phyloP scores from a whole-genome alignment of 2,113 vertebrate genomes.

The Pristiophorus japonicus region DNA sequence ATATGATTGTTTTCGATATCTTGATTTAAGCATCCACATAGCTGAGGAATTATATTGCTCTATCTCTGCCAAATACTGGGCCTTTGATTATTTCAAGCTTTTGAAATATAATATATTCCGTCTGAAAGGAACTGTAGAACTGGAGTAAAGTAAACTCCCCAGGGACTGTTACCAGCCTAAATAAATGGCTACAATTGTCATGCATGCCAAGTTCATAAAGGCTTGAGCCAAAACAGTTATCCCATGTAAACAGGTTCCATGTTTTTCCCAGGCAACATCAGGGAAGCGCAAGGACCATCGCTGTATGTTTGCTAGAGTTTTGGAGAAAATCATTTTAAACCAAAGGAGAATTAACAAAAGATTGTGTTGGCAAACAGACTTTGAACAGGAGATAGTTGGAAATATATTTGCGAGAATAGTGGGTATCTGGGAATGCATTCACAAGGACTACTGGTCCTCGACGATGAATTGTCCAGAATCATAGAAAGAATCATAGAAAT shows the following conservation, averaged over 20 bases:
- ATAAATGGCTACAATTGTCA: constrained; percentile 18
- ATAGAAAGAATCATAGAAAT: no score
- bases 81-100: constrained; percentile 19
- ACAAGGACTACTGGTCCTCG: no score
- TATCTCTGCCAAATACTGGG: constrained; percentile 12
- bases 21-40: not conserved
- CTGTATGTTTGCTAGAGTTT: not conserved
- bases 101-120: constrained; percentile 30
- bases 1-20: not conserved
- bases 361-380: no score
- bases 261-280: not conserved
- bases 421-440: not conserved
- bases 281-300: not conserved
- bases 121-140: not conserved
- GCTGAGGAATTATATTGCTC: not conserved
- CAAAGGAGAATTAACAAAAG: not conserved
- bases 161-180: constrained; percentile 1
- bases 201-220: not conserved
- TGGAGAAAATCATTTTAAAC: not conserved
- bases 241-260: not conserved
- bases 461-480: no score
- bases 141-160: not conserved
- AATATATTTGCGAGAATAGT: not conserved
- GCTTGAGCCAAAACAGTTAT: constrained; percentile 14
- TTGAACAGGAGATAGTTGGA: not conserved